Percentiles rank a stretch among this genome's conserved stretches.
Conservation (phyloP, 37 sponge, comb jelly and placozoan species). For the Eunapius fragilis region DNA sequence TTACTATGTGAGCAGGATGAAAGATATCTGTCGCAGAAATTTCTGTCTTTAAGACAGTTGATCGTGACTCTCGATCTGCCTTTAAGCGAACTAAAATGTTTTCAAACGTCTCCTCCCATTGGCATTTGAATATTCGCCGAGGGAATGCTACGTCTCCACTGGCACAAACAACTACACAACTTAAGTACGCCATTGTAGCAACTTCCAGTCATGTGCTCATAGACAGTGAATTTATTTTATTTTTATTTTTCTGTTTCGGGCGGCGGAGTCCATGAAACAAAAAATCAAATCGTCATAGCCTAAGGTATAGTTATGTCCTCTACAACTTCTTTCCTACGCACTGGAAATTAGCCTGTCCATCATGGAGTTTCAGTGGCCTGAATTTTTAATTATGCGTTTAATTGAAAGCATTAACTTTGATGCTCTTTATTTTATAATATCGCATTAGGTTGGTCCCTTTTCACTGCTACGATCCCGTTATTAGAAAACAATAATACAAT, state of each 20-base stretch:
- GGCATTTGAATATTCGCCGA: background rate
- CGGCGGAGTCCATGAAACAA: background rate
- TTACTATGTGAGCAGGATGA: constrained; percentile 1
- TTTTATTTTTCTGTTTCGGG: background rate
- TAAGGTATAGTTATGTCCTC: too few relatives aligned
- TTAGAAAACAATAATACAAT: too few relatives aligned
- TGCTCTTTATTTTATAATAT: too few relatives aligned
- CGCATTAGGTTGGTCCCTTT: too few relatives aligned
- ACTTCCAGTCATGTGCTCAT: background rate
- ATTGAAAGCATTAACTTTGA: too few relatives aligned
- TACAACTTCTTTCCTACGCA: too few relatives aligned
- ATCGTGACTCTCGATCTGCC: background rate
- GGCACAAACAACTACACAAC: background rate
- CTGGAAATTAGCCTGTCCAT: too few relatives aligned
- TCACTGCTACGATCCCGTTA: too few relatives aligned
- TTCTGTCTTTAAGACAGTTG: background rate
- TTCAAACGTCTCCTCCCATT: background rate
- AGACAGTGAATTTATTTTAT: background rate
- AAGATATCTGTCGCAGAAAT: background rate
- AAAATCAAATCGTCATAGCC: background rate
- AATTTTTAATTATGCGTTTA: too few relatives aligned
- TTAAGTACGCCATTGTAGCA: background rate
- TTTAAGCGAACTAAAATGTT: background rate
- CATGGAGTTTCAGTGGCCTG: too few relatives aligned
- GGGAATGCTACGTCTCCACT: background rate